Evolutionary conservation across 1,140 invertebrate species (phyloP).

Genomic region (Bombus ignitus): DNA sequence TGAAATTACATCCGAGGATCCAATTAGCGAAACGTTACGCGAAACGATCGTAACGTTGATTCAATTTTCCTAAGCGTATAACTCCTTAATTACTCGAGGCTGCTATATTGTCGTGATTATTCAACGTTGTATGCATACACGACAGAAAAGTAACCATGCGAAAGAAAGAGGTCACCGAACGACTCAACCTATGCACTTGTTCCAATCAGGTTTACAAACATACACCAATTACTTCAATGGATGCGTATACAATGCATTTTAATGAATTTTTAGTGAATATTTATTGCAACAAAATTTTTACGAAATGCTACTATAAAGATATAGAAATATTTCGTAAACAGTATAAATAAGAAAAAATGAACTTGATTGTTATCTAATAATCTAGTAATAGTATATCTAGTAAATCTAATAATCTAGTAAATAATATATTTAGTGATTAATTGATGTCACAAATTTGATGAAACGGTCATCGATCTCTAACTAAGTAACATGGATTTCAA

Average conservation of each 20-base stretch:
- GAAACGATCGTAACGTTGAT: conserved; percentile 24
- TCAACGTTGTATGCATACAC: background rate
- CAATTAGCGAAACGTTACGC: conserved; percentile 21
- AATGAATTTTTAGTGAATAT: background rate
- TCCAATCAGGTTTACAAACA: background rate
- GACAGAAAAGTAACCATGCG: background rate
- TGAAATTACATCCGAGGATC: conserved; percentile 21
- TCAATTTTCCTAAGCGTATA: conserved; percentile 10
- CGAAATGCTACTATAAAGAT: background rate
- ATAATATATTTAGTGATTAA: no score
- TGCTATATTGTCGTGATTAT: background rate
- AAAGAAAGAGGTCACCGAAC: conserved; percentile 53
- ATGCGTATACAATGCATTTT: background rate
- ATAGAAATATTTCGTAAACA: background rate
- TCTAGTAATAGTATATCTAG: no score
- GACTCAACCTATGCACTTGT: conserved; percentile 49
- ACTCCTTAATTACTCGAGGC: background rate
- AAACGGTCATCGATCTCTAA: no score
- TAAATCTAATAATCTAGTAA: no score
- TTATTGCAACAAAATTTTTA: background rate
- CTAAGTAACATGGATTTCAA: no score
- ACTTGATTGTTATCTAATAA: background rate
- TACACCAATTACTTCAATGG: background rate
- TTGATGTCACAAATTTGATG: no score
- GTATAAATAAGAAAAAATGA: background rate